Evolutionary conservation across 2,797 vertebrate genomes (phyloP).

Genomic region (Sebastes vulpes): DNA sequence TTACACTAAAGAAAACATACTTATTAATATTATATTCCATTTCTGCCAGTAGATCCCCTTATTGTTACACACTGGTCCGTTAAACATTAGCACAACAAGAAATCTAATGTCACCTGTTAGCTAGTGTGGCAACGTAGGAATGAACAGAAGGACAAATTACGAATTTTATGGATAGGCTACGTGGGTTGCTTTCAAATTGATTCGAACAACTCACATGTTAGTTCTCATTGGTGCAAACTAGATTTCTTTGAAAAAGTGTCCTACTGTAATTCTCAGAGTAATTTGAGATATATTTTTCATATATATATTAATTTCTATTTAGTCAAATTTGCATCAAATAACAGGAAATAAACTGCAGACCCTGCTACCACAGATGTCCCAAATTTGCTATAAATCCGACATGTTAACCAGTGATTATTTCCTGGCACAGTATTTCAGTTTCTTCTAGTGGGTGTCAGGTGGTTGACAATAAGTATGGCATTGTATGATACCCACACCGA

Average conservation of each 20-base stretch:
- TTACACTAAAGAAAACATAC: not conserved
- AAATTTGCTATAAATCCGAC: slow-evolving; percentile 11
- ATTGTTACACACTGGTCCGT: no score
- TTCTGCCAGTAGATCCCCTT: no score
- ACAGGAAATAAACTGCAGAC: not conserved
- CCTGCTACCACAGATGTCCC: not conserved
- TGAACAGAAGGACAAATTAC: no score
- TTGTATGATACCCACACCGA: slow-evolving; percentile 32
- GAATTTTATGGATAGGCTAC: not conserved
- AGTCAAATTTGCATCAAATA: not conserved
- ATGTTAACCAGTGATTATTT: slow-evolving; percentile 8
- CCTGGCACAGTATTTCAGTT: slow-evolving; percentile 9
- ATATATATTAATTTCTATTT: not conserved
- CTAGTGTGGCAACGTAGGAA: not conserved
- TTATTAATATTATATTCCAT: not conserved
- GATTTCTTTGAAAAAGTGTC: no score
- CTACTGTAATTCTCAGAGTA: not conserved
- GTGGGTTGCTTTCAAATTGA: not conserved
- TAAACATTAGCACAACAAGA: not conserved
- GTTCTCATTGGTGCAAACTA: not conserved
- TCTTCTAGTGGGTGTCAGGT: slow-evolving; percentile 12
- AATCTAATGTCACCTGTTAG: not conserved
- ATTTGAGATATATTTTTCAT: not conserved
- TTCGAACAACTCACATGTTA: not conserved
- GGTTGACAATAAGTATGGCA: slow-evolving; percentile 37